Conservation (phyloP, 2,113 vertebrate species). For the Microtus richardsoni region DNA sequence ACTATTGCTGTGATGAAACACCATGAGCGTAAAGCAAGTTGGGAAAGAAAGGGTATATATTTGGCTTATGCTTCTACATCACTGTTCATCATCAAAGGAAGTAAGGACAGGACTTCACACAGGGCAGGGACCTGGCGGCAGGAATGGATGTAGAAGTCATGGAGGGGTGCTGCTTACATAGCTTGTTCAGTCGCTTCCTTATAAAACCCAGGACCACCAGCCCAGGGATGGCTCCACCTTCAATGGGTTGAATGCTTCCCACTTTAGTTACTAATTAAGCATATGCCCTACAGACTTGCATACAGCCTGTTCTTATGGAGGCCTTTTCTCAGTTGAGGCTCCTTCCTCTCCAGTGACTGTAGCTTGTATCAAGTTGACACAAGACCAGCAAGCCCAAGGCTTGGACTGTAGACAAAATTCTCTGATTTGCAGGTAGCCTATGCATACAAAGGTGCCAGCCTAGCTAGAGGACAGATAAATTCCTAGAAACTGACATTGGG, state of each 20-base stretch:
- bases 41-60: neutral
- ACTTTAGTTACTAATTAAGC: neutral
- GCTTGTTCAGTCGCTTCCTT: neutral
- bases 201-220: neutral
- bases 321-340: neutral
- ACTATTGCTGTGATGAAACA: neutral
- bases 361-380: neutral
- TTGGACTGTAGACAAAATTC: neutral
- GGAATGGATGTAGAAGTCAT: neutral
- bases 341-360: neutral
- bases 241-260: neutral
- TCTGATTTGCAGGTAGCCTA: neutral
- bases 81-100: neutral
- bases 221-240: neutral
- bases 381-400: neutral
- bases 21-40: neutral
- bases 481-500: neutral
- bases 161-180: neutral
- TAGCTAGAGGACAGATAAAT: neutral
- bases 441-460: neutral
- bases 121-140: neutral
- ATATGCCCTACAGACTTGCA: neutral
- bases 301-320: neutral
- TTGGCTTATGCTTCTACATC: neutral
- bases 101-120: neutral